Conservation (phyloP, 2,113 vertebrate genomes). For the Pedionomus torquatus region DNA sequence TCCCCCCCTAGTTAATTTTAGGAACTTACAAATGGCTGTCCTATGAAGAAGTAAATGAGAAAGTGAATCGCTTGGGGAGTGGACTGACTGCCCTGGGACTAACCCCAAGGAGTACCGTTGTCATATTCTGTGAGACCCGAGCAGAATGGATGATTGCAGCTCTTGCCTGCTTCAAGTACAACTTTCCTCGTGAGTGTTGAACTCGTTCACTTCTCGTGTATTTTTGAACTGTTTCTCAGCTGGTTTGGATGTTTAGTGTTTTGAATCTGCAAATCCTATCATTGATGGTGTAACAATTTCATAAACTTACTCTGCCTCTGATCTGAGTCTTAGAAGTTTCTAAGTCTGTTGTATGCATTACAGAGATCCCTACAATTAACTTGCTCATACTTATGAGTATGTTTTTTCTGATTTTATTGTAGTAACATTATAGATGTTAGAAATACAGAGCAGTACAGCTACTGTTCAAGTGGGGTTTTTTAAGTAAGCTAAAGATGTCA, state of each 20-base stretch:
- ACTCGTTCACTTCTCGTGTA: neutral
- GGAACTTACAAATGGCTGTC: slow-evolving; percentile 91
- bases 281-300: neutral
- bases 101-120: slow-evolving; percentile 85
- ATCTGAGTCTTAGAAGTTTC: neutral
- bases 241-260: neutral
- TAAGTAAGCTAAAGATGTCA: neutral
- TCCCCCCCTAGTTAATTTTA: slow-evolving; percentile 84
- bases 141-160: slow-evolving; percentile 96
- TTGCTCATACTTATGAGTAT: neutral
- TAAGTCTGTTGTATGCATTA: neutral
- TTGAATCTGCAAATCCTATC: neutral
- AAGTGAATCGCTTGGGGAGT: slow-evolving; percentile 80
- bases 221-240: neutral
- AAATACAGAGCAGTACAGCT: neutral
- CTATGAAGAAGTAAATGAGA: slow-evolving; percentile 83
- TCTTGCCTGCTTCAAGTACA: slow-evolving; percentile 92
- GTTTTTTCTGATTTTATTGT: neutral
- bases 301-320: neutral
- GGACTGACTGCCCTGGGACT: slow-evolving; percentile 88
- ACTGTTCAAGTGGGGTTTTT: neutral
- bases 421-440: neutral
- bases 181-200: slow-evolving; percentile 89
- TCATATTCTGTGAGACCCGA: slow-evolving; percentile 95
- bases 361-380: neutral